Conservation (phyloP, 2,888 invertebrate genomes). For the Noctua janthe region DNA sequence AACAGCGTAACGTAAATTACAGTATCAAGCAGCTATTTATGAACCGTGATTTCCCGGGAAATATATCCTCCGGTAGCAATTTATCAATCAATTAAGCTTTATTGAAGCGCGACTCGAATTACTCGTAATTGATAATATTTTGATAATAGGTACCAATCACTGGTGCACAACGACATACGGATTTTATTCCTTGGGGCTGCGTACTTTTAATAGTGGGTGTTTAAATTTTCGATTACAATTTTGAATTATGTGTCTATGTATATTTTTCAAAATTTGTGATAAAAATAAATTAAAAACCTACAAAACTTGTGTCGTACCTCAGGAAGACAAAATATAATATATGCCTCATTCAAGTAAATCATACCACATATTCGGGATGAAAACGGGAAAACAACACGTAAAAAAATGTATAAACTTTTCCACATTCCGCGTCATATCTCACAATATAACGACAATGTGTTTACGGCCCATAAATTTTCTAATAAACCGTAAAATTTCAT, state of each 20-base stretch:
- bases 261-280: background rate
- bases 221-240: background rate
- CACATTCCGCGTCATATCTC: constrained; percentile 76
- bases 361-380: constrained; percentile 57
- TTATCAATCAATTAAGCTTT: constrained; percentile 69
- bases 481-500: constrained; percentile 84
- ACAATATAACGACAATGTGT: constrained; percentile 81
- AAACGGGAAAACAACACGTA: constrained; percentile 56
- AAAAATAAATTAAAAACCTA: background rate
- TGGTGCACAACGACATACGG: constrained; percentile 15
- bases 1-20: constrained; percentile 43
- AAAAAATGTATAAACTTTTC: constrained; percentile 65
- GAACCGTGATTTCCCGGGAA: constrained; percentile 58
- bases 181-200: constrained; percentile 20
- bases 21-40: constrained; percentile 52
- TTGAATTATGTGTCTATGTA: background rate
- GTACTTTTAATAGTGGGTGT: background rate
- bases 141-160: constrained; percentile 41
- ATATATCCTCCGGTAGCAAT: constrained; percentile 66
- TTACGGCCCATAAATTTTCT: constrained; percentile 83
- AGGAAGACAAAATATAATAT: constrained; percentile 22
- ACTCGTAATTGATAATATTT: constrained; percentile 66
- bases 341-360: constrained; percentile 45
- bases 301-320: background rate
- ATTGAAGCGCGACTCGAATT: constrained; percentile 64